A percentile compares a stretch with the other conserved stretches of the same genome.
phyloP scores from a whole-genome alignment of 2,113 vertebrate species.

The Corydoras maculifer region DNA sequence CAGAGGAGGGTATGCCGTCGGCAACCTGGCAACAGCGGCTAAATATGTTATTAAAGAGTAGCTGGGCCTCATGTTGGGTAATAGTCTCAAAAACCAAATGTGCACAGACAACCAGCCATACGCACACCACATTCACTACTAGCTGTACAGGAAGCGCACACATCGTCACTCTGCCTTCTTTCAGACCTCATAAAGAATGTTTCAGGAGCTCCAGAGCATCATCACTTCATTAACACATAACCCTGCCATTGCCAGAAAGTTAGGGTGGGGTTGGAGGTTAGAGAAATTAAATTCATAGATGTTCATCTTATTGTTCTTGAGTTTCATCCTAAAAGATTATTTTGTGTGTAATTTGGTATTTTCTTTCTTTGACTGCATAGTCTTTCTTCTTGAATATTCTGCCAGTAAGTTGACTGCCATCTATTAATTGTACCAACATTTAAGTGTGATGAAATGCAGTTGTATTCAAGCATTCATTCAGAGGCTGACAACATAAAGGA shows the following conservation, averaged over 20 bases:
- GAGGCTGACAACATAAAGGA: too few relatives aligned
- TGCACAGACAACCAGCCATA: slow-evolving; percentile 17
- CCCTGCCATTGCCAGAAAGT: slow-evolving; percentile 23
- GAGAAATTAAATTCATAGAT: too few relatives aligned
- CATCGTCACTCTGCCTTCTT: slow-evolving; percentile 26
- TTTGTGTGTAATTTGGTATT: too few relatives aligned
- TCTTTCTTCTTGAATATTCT: too few relatives aligned
- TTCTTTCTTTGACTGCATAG: too few relatives aligned
- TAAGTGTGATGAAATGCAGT: too few relatives aligned
- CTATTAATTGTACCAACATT: too few relatives aligned
- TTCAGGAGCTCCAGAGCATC: slow-evolving; percentile 12
- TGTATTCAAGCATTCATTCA: too few relatives aligned
- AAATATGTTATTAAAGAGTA: slow-evolving; percentile 39
- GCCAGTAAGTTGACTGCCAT: too few relatives aligned
- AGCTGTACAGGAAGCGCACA: slow-evolving; percentile 23
- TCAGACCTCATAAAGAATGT: slow-evolving; percentile 28
- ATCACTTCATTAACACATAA: slow-evolving; percentile 26
- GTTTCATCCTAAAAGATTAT: too few relatives aligned
- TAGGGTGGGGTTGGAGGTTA: slow-evolving; percentile 25
- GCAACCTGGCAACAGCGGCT: slow-evolving; percentile 31
- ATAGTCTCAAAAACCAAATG: slow-evolving; percentile 23
- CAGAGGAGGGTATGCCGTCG: slow-evolving; percentile 32
- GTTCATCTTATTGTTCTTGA: too few relatives aligned
- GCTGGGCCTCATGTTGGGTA: slow-evolving; percentile 35
- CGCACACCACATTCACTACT: slow-evolving; percentile 18